phyloP scores from a whole-genome alignment of 2,888 invertebrate species.

The Empis stercorea region DNA sequence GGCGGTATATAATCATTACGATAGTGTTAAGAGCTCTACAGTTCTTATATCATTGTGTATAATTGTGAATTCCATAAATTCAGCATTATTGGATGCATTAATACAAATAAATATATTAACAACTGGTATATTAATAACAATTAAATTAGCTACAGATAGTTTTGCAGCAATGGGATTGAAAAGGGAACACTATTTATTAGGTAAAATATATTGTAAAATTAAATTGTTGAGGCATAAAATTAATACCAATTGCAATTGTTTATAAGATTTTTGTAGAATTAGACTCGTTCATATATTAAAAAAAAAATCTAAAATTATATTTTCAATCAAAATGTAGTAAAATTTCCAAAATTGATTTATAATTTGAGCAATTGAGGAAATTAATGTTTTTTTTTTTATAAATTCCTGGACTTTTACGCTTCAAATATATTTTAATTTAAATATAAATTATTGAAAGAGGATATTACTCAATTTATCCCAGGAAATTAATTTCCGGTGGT shows the following conservation, averaged over 20 bases:
- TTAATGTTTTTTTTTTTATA: background rate
- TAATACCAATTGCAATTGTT: no score
- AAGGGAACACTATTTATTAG: constrained; percentile 14
- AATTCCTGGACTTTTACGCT: no score
- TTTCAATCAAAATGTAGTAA: no score
- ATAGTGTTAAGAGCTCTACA: constrained; percentile 16
- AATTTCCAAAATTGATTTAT: background rate
- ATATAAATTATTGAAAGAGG: background rate
- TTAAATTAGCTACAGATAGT: constrained; percentile 13
- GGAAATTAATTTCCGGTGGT: no score
- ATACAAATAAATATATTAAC: constrained; percentile 15
- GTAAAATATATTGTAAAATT: no score
- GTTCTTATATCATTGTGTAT: constrained; percentile 16
- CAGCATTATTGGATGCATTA: constrained; percentile 12
- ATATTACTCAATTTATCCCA: background rate
- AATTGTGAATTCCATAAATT: constrained; percentile 15
- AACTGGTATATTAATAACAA: constrained; percentile 14
- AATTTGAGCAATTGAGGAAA: background rate
- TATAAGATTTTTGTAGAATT: no score
- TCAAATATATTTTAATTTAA: background rate
- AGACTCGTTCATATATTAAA: no score
- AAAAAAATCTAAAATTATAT: no score
- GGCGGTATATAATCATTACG: constrained; percentile 12
- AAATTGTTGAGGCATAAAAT: no score
- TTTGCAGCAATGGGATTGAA: constrained; percentile 16